phyloP scores from a whole-genome alignment of 2,888 invertebrate species.

The Alsophila aescularia region DNA sequence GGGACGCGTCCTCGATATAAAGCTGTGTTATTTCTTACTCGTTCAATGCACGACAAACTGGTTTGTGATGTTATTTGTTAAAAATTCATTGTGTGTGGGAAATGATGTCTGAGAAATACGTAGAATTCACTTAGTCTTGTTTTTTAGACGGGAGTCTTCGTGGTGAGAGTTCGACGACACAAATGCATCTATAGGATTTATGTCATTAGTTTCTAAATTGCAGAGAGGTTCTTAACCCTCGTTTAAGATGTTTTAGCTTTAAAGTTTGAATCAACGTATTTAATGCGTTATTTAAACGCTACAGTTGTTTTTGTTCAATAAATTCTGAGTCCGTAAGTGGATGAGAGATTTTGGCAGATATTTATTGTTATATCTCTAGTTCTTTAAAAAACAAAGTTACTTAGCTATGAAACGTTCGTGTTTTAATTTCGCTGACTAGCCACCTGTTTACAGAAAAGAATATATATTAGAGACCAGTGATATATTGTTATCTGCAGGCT shows the following conservation, averaged over 20 bases:
- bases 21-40: slow-evolving; percentile 30
- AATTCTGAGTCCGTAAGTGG: neutral
- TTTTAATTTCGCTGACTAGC: slow-evolving; percentile 27
- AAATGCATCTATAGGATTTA: slow-evolving; percentile 44
- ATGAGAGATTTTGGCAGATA: slow-evolving; percentile 13
- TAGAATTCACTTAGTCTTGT: slow-evolving; percentile 29
- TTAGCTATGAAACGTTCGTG: slow-evolving; percentile 16
- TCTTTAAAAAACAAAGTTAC: slow-evolving; percentile 15
- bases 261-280: slow-evolving; percentile 28
- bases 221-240: slow-evolving; percentile 45
- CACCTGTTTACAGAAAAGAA: slow-evolving; percentile 44
- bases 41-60: slow-evolving; percentile 25
- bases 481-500: slow-evolving; percentile 32
- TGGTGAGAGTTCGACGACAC: slow-evolving; percentile 47
- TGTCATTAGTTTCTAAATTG: slow-evolving; percentile 37
- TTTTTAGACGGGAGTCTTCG: slow-evolving; percentile 31
- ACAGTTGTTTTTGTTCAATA: slow-evolving; percentile 5
- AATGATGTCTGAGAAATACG: slow-evolving; percentile 34
- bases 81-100: slow-evolving; percentile 20
- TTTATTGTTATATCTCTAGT: slow-evolving; percentile 25
- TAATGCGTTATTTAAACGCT: slow-evolving; percentile 17
- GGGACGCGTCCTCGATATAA: slow-evolving; percentile 30
- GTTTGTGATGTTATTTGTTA: slow-evolving; percentile 24
- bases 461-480: slow-evolving; percentile 39
- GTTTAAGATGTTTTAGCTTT: slow-evolving; percentile 39